phyloP scores from a whole-genome alignment of 2,113 vertebrate species.

The Rissa tridactyla region DNA sequence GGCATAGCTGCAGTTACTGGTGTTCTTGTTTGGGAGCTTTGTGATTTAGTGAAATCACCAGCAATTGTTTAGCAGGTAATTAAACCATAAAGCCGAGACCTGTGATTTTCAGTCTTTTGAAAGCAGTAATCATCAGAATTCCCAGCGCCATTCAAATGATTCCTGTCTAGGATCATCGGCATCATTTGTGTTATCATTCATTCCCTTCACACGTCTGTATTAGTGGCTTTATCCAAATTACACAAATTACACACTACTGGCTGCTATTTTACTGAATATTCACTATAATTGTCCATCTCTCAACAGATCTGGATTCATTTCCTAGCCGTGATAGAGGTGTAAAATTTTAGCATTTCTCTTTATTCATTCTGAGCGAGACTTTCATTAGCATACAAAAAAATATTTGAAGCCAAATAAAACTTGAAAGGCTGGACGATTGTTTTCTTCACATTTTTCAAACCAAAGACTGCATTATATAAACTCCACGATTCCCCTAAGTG shows the following conservation, averaged over 20 bases:
- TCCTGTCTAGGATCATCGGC: constrained; percentile 10
- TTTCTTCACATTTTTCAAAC: constrained; percentile 68
- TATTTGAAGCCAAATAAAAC: constrained; percentile 36
- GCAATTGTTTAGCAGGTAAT: constrained; percentile 69
- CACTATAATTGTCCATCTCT: background rate
- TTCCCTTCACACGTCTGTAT: background rate
- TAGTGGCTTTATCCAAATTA: constrained; percentile 2
- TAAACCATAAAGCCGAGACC: constrained; percentile 69
- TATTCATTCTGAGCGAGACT: background rate
- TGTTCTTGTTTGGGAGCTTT: constrained; percentile 48
- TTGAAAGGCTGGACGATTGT: constrained; percentile 64
- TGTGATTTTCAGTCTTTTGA: constrained; percentile 60
- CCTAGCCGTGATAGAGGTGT: background rate
- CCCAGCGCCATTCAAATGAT: constrained; percentile 45
- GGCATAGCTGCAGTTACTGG: constrained; percentile 39
- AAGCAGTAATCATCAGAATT: constrained; percentile 65
- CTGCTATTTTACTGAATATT: background rate
- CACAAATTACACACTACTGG: background rate
- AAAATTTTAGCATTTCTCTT: background rate
- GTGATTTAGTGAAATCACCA: constrained; percentile 56
- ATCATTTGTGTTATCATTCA: constrained; percentile 2
- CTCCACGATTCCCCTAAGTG: constrained; percentile 76
- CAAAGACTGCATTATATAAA: constrained; percentile 69
- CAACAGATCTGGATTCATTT: background rate
- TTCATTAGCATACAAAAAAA: background rate